Evolutionary conservation across 2,797 vertebrate species (phyloP), one percentile per base, ranked within the genome.

Genomic region (Anabas testudineus): DNA sequence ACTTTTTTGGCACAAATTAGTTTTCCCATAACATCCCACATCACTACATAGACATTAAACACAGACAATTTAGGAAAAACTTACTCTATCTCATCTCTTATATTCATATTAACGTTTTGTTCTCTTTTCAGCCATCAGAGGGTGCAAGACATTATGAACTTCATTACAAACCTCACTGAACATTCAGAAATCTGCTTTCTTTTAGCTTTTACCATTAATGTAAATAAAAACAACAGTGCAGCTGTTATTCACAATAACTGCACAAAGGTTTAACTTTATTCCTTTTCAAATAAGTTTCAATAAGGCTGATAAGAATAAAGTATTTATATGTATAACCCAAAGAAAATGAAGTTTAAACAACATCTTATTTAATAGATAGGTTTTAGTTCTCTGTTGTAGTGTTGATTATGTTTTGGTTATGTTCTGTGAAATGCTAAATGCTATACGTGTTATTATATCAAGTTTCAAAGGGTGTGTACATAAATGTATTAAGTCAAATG

Each of bases 1-100:
- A 57, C 24, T 12, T 19, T 83, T 84, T 86, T 87, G 88, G 85
- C 87, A 89, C 85, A 24, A 51, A 47, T 61, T 8, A 47, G 14
- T 65, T 58, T 65, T 41, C 18, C 43, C 6, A 1, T 58, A 14
- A 51, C 19, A 54, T 72, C n/a, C 55, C 46, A 53, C 69, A 66
- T 71, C 64, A 52, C 51, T 14, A 75, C 51, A 59, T 15, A 18
- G 52, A 73, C 41, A 22, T 55, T 61, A 74, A 54, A 67, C 49
- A 80, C 69, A 70, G 46, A 71, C 43, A 0, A 36, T 49, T 79
- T 10, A 15, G 52, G 52, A 39, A 16, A 63, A 57, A 49, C 26
- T 26, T 30, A 13, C 32, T 5, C 14, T 7, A 3, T 10, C 34
- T 28, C 49, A 43, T 45, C 42, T 60, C 30, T 45, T 43, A 47